Base-by-base conservation (phyloP, 2,113 vertebrate species). In the Zosterops hypoxanthus region DNA sequence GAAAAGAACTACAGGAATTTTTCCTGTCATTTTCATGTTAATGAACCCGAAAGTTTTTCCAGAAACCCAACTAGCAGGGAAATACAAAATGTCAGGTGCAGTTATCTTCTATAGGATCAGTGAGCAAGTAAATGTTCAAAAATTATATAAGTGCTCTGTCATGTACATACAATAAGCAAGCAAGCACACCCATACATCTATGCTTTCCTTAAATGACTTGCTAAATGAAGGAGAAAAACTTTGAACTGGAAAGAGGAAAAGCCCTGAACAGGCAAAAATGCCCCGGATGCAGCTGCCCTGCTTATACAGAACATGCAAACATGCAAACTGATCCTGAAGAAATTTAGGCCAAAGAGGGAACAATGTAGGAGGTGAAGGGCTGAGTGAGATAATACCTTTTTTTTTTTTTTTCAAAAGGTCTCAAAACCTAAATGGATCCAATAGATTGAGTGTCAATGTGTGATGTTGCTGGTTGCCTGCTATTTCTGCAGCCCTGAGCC, bases 21-120 rank as follows among this genome's bases (percentile, higher is more conserved):
- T 24, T 68, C n/a, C 53, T 76, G 33, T 88, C 6, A 3, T 85
- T 90, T 86, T 87, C 44, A 70, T 50, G 31, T 81, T 82, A 86
- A 90, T 78, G 72, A 39, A 71, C 70, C 71, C 0, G 0, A 50
- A 90, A 70, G 7, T 73, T 88, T 82, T 92, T 92, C 71, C 76
- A 95, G 56, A 88, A 94, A 78, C 25, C 7, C 47, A 89, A 4
- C 21, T 68, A 89, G 5, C n/a, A 66, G 16, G 17, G 55, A 91
- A 93, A 93, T 61, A 63, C 14, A 86, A 87, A 88, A 92, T 79
- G 90, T 82, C 95, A 96, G 77, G 57, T 69, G 36, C 41, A 72
- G 47, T 95, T 86, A 88, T 59, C 71, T 90, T 95, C 82, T 79
- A 49, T 77, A 92, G 80, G 86, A 92, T 92, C 86, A 95, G 44